Base-by-base conservation (phyloP, 2,888 invertebrate genomes). In the Coenonympha arcania region DNA sequence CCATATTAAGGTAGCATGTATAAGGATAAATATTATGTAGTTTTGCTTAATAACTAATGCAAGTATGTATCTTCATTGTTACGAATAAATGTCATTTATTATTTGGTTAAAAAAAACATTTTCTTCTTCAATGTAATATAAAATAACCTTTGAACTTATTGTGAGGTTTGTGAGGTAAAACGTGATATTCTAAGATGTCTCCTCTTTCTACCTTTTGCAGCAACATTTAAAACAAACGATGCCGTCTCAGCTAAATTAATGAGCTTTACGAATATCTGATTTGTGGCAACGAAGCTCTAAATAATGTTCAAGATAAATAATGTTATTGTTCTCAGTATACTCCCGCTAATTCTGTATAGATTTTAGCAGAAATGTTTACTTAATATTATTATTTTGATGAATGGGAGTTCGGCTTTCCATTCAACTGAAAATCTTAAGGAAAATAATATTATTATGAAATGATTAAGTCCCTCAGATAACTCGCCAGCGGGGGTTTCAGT, bases 231-330 rank as follows among this genome's bases (percentile, higher is more conserved):
- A 34, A 41, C 13, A 26, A 41, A 34, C 9, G 41, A 15, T 31
- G 33, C 22, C 11, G 30, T 5, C 16, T 1, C n/a, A 1, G 22
- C 15, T 30, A 33, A 30, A 31, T 31, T 31, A 43, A 43, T 43
- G 18, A 43, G 20, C 20, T 20, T 30, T 33, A 3, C 9, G 43
- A 43, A 22, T 31, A 20, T 33, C 31, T 31, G 43, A 43, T 43
- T 33, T 43, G 43, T 31, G 15, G 33, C 15, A 43, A 31, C 31
- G 31, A 22, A 41, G 16, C 30, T 28, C 19, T 19, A 41, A 30
- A 41, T 41, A 41, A 41, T 41, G 19, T 26, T 39, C 13, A 9
- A 15, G 24, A 22, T 41, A 11, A n/a, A 41, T 41, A 28, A 24
- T 40, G 24, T 41, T 41, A 41, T 41, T 41, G 24, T 39, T 2